A percentile compares a stretch with the other conserved stretches of the same genome.
Conservation (phyloP, 1,140 invertebrate genomes). For the Diabrotica virgifera region DNA sequence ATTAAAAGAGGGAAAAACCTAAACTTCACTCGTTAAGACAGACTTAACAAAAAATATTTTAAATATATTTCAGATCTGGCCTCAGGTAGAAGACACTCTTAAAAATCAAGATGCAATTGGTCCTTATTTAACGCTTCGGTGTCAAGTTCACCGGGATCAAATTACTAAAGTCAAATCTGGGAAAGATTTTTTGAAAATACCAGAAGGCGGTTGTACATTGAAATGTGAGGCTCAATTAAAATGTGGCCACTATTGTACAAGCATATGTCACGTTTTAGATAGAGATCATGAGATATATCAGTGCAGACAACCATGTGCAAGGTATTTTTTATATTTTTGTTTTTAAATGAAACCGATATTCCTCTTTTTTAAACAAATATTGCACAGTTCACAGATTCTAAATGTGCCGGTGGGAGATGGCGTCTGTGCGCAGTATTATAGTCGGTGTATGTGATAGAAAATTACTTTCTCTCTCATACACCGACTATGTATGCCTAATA, state of each 20-base stretch:
- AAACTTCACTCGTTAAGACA: no score
- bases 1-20: no score
- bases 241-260: slow-evolving; percentile 57
- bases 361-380: no score
- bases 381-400: no score
- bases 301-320: slow-evolving; percentile 49
- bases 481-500: no score
- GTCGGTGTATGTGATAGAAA: no score
- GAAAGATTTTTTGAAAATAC: slow-evolving; percentile 50
- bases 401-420: no score
- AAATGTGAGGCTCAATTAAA: slow-evolving; percentile 46
- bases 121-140: slow-evolving; percentile 47
- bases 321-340: slow-evolving; percentile 26
- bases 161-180: slow-evolving; percentile 37
- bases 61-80: slow-evolving; percentile 50
- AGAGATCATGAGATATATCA: slow-evolving; percentile 48
- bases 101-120: slow-evolving; percentile 50
- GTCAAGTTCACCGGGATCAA: slow-evolving; percentile 51
- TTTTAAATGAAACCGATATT: no score
- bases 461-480: no score
- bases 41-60: no score
- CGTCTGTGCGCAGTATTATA: no score
- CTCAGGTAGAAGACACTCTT: slow-evolving; percentile 51
- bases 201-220: slow-evolving; percentile 53
- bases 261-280: slow-evolving; percentile 54